Percentiles rank a stretch among this genome's conserved stretches.
phyloP scores from a whole-genome alignment of 2,113 vertebrate species.

The Sylvietta virens region DNA sequence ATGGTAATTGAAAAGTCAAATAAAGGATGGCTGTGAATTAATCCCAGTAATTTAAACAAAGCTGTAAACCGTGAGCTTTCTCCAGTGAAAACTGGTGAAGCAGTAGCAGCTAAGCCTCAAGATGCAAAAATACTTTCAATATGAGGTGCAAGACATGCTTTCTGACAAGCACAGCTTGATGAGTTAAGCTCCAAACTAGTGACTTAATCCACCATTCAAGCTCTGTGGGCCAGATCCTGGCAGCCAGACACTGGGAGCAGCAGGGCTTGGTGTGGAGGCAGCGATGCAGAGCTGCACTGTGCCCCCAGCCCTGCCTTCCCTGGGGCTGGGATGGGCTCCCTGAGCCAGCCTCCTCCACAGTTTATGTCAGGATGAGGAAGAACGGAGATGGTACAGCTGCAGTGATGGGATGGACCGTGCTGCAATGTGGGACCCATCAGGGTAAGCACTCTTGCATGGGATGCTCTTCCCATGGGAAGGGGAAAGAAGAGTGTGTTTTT shows the following conservation, averaged over 20 bases:
- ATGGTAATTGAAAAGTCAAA: constrained; percentile 50
- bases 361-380: neutral
- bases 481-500: neutral
- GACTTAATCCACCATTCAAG: neutral
- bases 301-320: fast-evolving
- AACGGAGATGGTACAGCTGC: neutral
- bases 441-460: neutral
- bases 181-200: constrained; percentile 42
- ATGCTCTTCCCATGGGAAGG: fast-evolving
- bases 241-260: neutral
- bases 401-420: fast-evolving
- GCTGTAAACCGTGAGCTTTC: constrained; percentile 25
- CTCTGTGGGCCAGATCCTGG: neutral
- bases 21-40: constrained; percentile 46
- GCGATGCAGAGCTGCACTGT: neutral
- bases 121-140: constrained; percentile 32
- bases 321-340: neutral
- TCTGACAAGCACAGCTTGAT: constrained; percentile 28
- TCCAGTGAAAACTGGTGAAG: constrained; percentile 37
- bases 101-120: constrained; percentile 50
- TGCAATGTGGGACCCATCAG: fast-evolving
- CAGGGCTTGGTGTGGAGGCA: neutral
- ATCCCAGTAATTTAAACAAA: constrained; percentile 51
- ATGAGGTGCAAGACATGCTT: constrained; percentile 34
- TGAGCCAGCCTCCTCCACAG: fast-evolving